Base-by-base conservation (phyloP, 2,888 invertebrate species). In the Drepanosiphum platanoidis region DNA sequence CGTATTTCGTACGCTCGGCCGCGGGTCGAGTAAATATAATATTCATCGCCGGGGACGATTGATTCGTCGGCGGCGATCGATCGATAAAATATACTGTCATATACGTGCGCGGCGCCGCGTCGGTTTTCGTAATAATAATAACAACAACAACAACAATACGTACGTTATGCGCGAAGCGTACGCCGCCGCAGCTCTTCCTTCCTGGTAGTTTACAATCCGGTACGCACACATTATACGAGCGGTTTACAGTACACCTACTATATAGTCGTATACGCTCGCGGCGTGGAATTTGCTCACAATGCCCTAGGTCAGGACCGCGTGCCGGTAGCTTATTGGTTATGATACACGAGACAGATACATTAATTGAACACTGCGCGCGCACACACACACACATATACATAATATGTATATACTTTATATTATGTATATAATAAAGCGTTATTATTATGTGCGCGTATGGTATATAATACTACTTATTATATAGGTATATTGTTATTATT, bases 331-430 rank as follows among this genome's bases (percentile, higher is more conserved):
- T 80, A 80, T 80, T 80, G 81, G 70, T 81, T 80, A 81, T 58
- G 81, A 81, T 81, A 81, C 70, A 81, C 81, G 58, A 81, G 81
- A 81, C 81, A 81, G 81, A 81, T 81, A 81, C 81, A 81, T 81
- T 81, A 81, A 81, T 81, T 58, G 81, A 58, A 81, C 70, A 68
- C 34, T n/a, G 30, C 13, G 34, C 70, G 27, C 34, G 18, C 52
- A 32, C 32, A 71, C 39, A 32, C 18, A 27, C 13, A 34, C 32
- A 13, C 32, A 74, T 15, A 61, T 61, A 61, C 27, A 74, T 52
- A 34, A 52, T n/a, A n/a, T 1, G 3, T 15, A 4, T 27, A 39
- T n/a, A 42, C 39, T 32, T 32, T 32, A 74, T n/a, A 34, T 34
- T n/a, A 66, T 42, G 32, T n/a, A n/a, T 46, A 79, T 11, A 7